phyloP scores from a whole-genome alignment of 2,113 vertebrate species.

The Amazona guildingii region DNA sequence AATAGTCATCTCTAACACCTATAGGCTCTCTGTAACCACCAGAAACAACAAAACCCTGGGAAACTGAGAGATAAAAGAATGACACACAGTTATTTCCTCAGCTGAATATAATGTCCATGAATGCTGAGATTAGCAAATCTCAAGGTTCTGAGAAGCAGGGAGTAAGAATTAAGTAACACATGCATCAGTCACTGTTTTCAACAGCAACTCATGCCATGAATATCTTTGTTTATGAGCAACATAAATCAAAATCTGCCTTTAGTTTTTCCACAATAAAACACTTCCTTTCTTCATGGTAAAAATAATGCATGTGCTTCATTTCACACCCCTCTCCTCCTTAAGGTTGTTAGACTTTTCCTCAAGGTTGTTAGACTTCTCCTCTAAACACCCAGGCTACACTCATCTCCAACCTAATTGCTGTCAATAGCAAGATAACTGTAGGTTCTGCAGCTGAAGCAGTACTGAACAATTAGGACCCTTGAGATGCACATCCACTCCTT shows the following conservation, averaged over 20 bases:
- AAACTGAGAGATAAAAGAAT: not conserved
- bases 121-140: not conserved
- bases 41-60: not conserved
- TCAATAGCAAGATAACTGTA: not conserved
- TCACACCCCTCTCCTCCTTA: not conserved
- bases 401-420: not conserved
- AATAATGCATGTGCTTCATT: not conserved
- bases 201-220: not conserved
- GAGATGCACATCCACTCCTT: not conserved
- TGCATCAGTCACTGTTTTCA: not conserved
- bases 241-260: not conserved
- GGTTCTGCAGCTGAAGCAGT: not conserved
- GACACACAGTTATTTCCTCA: not conserved
- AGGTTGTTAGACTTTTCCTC: not conserved
- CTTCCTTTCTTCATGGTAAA: not conserved
- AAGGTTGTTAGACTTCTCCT: not conserved
- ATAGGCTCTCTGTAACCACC: not conserved
- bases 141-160: not conserved
- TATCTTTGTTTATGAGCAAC: not conserved
- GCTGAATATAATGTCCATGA: not conserved
- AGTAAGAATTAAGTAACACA: not conserved
- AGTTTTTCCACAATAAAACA: not conserved
- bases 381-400: not conserved
- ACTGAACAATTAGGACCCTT: not conserved
- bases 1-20: not conserved